A percentile compares a stretch with the other conserved stretches of the same genome.
Conservation (phyloP, 2,113 vertebrate species). For the Lophius piscatorius region DNA sequence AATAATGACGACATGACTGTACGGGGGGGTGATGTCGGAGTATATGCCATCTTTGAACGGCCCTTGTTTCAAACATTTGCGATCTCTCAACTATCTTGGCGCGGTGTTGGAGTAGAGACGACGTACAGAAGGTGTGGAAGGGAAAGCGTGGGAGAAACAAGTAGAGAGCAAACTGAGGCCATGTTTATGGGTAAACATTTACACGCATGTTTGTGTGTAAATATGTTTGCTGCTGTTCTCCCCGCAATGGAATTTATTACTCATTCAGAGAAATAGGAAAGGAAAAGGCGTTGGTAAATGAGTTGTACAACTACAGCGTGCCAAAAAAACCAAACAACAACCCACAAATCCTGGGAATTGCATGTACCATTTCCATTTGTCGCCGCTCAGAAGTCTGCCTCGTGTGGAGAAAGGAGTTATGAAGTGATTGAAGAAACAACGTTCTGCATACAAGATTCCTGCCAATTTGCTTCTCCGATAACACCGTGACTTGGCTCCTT, state of each 20-base stretch:
- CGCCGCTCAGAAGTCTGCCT: background rate
- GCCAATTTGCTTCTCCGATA: too few relatives aligned
- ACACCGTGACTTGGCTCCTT: too few relatives aligned
- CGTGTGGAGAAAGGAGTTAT: too few relatives aligned
- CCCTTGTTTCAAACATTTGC: too few relatives aligned
- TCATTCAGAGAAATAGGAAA: constrained; percentile 17
- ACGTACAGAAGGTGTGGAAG: constrained; percentile 43
- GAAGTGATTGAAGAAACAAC: too few relatives aligned
- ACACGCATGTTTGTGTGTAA: constrained; percentile 8
- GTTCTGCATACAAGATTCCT: too few relatives aligned
- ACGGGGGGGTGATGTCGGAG: too few relatives aligned
- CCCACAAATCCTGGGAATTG: background rate
- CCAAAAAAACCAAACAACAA: background rate
- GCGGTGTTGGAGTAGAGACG: constrained; percentile 22
- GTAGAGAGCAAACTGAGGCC: constrained; percentile 28
- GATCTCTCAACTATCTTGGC: too few relatives aligned
- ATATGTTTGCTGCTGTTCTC: constrained; percentile 13
- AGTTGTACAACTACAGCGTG: background rate
- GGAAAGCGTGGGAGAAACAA: constrained; percentile 48
- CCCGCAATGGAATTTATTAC: constrained; percentile 29
- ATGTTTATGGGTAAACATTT: background rate
- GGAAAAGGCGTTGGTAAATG: constrained; percentile 8
- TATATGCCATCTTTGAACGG: too few relatives aligned
- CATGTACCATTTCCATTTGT: background rate
- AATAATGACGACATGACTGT: too few relatives aligned